Evolutionary conservation across 2,113 vertebrate genomes (phyloP).

Genomic region (Galbula dea): DNA sequence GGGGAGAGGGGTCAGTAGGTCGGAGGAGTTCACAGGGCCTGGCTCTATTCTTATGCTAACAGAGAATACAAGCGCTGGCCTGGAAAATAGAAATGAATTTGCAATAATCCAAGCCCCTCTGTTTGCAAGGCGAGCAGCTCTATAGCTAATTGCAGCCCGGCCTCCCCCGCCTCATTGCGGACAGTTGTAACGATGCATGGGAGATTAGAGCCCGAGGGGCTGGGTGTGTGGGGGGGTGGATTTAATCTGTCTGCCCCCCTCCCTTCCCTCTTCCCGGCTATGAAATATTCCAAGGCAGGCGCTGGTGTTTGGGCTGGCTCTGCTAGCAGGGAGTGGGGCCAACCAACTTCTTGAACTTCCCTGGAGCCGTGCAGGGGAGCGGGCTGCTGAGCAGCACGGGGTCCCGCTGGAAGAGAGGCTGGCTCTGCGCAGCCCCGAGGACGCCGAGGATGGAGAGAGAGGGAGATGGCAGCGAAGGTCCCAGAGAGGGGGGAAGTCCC

Average conservation of each 20-base stretch:
- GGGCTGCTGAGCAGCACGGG: neutral
- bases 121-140: slow-evolving; percentile 74
- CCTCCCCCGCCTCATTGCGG: slow-evolving; percentile 71
- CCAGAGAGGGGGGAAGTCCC: neutral
- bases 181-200: slow-evolving; percentile 55
- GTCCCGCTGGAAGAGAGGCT: neutral
- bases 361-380: neutral
- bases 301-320: slow-evolving; percentile 63
- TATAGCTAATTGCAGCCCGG: slow-evolving; percentile 80
- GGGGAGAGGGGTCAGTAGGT: slow-evolving; percentile 92
- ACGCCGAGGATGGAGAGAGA: neutral
- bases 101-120: slow-evolving; percentile 85
- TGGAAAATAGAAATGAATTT: slow-evolving; percentile 96
- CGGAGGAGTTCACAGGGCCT: slow-evolving; percentile 92
- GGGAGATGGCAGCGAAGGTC: neutral
- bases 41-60: slow-evolving; percentile 96
- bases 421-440: slow-evolving; percentile 17
- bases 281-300: slow-evolving; percentile 40
- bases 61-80: slow-evolving; percentile 82
- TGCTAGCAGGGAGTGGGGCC: slow-evolving; percentile 16
- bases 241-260: neutral
- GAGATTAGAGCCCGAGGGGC: slow-evolving; percentile 56
- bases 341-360: slow-evolving; percentile 48
- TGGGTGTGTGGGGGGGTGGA: neutral
- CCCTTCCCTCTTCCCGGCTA: neutral